A percentile compares a stretch with the other conserved stretches of the same genome.
These are phyloP conservation scores for Tiaroga cobitis DNA, from an alignment of 2,797 vertebrate species.

Conservation along the genomic window DNA sequence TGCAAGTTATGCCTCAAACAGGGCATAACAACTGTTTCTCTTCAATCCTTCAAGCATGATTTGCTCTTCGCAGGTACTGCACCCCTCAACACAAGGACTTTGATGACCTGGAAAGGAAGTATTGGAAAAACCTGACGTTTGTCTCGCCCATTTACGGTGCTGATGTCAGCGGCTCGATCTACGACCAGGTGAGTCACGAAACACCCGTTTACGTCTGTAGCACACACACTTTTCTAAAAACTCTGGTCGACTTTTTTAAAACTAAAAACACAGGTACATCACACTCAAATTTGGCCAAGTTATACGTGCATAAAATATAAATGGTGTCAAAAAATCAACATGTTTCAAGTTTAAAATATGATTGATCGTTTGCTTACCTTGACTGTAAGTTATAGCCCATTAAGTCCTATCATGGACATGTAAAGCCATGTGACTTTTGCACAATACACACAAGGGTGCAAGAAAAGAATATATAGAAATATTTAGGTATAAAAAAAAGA, in stretches of 20 bases:
- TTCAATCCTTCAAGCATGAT: neutral
- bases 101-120: slow-evolving; percentile 96
- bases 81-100: slow-evolving; percentile 96
- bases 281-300: neutral
- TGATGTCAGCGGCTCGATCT: slow-evolving; percentile 94
- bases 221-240: neutral
- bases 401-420: too few species aligned
- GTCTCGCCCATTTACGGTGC: slow-evolving; percentile 97
- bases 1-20: neutral
- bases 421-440: neutral
- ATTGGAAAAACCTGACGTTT: slow-evolving; percentile 98
- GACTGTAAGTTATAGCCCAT: neutral
- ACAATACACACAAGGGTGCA: too few species aligned
- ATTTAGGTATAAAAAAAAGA: too few species aligned
- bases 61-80: slow-evolving; percentile 85
- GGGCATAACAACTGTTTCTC: neutral
- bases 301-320: neutral
- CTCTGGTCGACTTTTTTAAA: neutral
- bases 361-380: too few species aligned
- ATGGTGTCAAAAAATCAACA: neutral
- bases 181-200: slow-evolving; percentile 84
- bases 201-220: too few species aligned
- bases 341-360: neutral
- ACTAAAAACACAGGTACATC: neutral
- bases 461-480: neutral